These are phyloP conservation scores for Drosophila jambulina DNA, from an alignment of 1,140 invertebrate genomes.

Conservation along the genomic window DNA sequence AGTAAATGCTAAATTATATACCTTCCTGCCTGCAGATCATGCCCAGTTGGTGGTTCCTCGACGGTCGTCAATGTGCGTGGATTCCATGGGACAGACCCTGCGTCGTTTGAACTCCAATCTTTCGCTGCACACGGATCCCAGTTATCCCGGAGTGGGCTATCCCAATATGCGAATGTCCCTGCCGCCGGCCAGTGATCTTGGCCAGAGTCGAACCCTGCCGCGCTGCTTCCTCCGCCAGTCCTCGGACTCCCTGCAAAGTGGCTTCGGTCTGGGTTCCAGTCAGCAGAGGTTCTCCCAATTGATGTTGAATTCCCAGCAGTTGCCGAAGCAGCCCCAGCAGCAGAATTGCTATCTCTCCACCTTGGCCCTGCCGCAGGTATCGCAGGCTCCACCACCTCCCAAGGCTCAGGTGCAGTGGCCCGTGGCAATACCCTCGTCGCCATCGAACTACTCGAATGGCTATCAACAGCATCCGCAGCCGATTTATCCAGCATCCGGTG, in stretches of 20 bases:
- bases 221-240: conserved; percentile 74
- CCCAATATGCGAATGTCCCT: conserved; percentile 40
- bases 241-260: conserved; percentile 61
- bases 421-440: conserved; percentile 78
- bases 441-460: conserved; percentile 64
- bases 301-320: conserved; percentile 44
- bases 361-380: conserved; percentile 52
- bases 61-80: conserved; percentile 63
- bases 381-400: neutral
- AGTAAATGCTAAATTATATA: neutral
- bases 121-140: conserved; percentile 63
- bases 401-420: conserved; percentile 76
- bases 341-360: conserved; percentile 67
- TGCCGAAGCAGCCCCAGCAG: conserved; percentile 52
- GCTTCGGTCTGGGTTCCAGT: conserved; percentile 36
- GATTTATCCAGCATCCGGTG: conserved; percentile 23
- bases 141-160: conserved; percentile 30
- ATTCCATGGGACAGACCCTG: conserved; percentile 37
- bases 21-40: conserved; percentile 33
- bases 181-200: conserved; percentile 48
- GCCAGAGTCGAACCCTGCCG: conserved; percentile 78
- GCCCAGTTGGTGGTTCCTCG: conserved; percentile 55
- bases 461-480: conserved; percentile 50
- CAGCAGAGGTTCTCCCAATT: conserved; percentile 59
- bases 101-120: conserved; percentile 75